Evolutionary conservation across 2,888 invertebrate species (phyloP), one percentile per base, ranked within the genome.

Genomic region (Stramonita haemastoma): DNA sequence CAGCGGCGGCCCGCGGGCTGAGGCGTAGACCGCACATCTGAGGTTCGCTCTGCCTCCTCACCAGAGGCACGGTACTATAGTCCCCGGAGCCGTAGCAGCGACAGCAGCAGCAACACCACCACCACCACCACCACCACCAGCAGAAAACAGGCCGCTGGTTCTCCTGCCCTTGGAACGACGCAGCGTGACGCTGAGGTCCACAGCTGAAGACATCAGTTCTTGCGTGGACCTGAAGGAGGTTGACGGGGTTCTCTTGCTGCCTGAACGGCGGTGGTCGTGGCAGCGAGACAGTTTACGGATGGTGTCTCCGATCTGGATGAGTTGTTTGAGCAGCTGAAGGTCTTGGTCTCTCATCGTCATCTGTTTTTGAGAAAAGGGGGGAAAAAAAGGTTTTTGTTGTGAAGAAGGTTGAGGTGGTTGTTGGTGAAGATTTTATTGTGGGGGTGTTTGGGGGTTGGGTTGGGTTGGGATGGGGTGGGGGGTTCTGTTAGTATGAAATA

Each of bases 231-330:
- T 34, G 32, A 46, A 46, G 46, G 46, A 46, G 46, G 46, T 8
- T 5, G 34, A 70, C 66, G 86, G 26, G 60, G 19, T 60, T 11
- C 46, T 22, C 57, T 85, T 85, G 56, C 32, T 29, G n/a, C 85
- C 36, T 1, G 32, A 5, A 1, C 79, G 79, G 32, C 29, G 60
- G n/a, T 32, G 85, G 29, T 66, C 86, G 57, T 85, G 89, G 13
- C 87, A 86, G 56, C 90, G 36, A 26, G 81, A 56, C 34, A 91
- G 34, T 0, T 83, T 81, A 86, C 90, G 91, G 32, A 91, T 91
- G 34, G 89, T 89, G 86, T 91, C 87, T 32, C 89, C 89, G 26
- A 91, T 90, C 29, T 86, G 81, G 84, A 91, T 91, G 34, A 91
- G 90, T 77, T 91, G 91, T 36, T 87, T 89, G 36, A 91, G 88